A percentile compares a stretch with the other conserved stretches of the same genome.
Conservation (phyloP, 2,888 invertebrate genomes). For the Prosapia bicincta region DNA sequence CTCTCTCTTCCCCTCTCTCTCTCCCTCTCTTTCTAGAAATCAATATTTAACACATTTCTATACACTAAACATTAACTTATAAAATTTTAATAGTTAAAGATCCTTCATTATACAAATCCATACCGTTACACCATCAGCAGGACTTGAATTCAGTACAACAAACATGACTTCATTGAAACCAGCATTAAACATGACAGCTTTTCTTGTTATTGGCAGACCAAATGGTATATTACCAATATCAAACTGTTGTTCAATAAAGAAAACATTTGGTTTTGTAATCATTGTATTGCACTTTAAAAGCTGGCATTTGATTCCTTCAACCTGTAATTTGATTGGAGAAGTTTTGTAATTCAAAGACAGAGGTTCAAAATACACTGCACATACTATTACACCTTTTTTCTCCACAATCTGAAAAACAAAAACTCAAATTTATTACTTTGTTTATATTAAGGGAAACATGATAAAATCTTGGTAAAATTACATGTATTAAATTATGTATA, state of each 20-base stretch:
- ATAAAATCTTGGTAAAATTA: no score
- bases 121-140: slow-evolving; percentile 29
- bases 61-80: no score
- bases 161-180: slow-evolving; percentile 17
- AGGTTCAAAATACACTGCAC: slow-evolving; percentile 46
- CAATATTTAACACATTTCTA: no score
- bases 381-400: slow-evolving; percentile 50
- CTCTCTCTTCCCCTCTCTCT: no score
- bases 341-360: slow-evolving; percentile 7
- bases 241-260: slow-evolving; percentile 38
- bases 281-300: slow-evolving; percentile 38
- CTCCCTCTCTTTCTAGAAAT: no score
- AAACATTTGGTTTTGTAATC: slow-evolving; percentile 34
- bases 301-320: slow-evolving; percentile 43
- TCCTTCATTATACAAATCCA: no score
- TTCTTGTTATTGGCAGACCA: slow-evolving; percentile 41
- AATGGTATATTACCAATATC: slow-evolving; percentile 45
- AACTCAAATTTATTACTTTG: no score
- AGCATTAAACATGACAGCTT: slow-evolving; percentile 39
- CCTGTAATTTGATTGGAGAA: slow-evolving; percentile 40
- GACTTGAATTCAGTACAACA: slow-evolving; percentile 18
- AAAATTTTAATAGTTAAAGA: no score
- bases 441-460: no score
- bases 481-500: no score
- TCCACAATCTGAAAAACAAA: slow-evolving; percentile 48